Evolutionary conservation across 2,888 invertebrate species (phyloP), one percentile per base, ranked within the genome.

Genomic region (Nomada lathburiana): DNA sequence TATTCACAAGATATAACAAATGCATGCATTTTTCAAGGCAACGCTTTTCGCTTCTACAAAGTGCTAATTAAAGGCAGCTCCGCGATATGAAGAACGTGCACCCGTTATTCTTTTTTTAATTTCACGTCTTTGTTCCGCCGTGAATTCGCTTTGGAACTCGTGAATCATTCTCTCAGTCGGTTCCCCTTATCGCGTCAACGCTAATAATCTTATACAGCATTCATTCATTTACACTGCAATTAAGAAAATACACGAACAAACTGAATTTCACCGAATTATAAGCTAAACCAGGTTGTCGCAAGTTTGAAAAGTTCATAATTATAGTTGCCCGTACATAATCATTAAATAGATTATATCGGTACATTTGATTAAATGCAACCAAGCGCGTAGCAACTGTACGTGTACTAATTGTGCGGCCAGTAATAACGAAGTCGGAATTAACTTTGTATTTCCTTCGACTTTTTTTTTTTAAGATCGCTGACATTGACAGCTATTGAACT

Each of bases 401-500:
- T 36, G 0, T 7, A 36, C 36, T 36, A 36, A 36, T 36, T 36
- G 7, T 36, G 7, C 36, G 36, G 7, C 36, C 36, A 18, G 16
- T 29, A 11, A 68, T 42, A 42, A 53, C 36, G 29, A 42, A 68
- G 20, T 42, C 23, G 67, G 18, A 42, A 55, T 5, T 42, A 55
- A 55, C n/a, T 18, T 20, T 16, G 42, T 36, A 55, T 68, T 42
- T 2, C 26, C 18, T 5, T 23, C 10, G 18, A 18, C 20, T 23
- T 42, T 13, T 20, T 20, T 20, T 50, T 57, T 65, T 50, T 3
- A 16, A 29, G 47, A 47, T 59, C 53, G 59, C 13, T 26, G 63
- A 23, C 47, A n/a, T n/a, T 36, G 82, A 84, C 77, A 84, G 67
- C 63, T 75, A 84, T 81, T 55, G 85, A 71, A 79, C 57, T 64